Evolutionary conservation across 2,888 invertebrate species (phyloP).

Genomic region (Cosmia pyralina): DNA sequence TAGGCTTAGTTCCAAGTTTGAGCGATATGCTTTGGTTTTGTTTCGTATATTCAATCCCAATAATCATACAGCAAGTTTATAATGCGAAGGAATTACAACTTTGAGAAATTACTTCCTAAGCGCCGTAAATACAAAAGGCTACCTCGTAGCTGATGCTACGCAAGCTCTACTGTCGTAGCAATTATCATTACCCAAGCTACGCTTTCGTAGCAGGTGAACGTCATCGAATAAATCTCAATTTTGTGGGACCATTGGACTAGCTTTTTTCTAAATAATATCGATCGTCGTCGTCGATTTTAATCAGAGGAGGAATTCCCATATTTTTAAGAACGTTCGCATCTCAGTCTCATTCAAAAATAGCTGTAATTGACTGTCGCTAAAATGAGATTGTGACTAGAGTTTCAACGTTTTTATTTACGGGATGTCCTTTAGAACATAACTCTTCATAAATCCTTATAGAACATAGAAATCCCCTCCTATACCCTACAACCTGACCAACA

Average conservation of each 20-base stretch:
- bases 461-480: not conserved
- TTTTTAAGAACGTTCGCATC: not conserved
- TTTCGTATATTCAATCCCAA: not conserved
- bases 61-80: not conserved
- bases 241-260: not conserved
- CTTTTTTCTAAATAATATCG: not conserved
- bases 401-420: not conserved
- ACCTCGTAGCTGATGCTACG: constrained; percentile 16
- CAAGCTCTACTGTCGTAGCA: not conserved
- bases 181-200: not conserved
- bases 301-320: not conserved
- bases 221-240: not conserved
- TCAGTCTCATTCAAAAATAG: not conserved
- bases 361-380: not conserved
- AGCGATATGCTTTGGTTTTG: constrained; percentile 5
- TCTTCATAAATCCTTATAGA: not conserved
- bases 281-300: not conserved
- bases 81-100: not conserved
- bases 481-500: constrained; percentile 13
- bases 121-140: not conserved
- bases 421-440: not conserved
- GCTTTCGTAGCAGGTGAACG: not conserved
- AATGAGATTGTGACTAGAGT: no score
- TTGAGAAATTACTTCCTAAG: not conserved
- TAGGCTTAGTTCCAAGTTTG: constrained; percentile 26